Base-by-base conservation (phyloP, 2,888 invertebrate species). In the Horisme vitalbata region DNA sequence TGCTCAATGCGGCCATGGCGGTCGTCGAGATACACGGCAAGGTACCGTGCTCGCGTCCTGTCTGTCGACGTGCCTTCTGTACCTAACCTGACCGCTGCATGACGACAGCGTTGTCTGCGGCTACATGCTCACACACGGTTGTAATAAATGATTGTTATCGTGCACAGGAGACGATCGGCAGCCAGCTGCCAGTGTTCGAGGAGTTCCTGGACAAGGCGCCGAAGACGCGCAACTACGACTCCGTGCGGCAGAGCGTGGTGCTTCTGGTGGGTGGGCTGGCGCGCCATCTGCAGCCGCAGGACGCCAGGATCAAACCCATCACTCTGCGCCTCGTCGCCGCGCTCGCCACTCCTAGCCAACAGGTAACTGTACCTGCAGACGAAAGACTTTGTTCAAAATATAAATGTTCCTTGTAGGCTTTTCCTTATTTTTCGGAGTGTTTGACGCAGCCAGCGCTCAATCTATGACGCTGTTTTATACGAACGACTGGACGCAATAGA, bases 261-360 rank as follows among this genome's bases (percentile, higher is more conserved):
- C 96, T 99, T 73, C 91, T 99, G 41, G 97, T 99, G 95, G 99
- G 99, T 3, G 97, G 97, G 0, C 90, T 99, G 61, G 99, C 99
- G n/a, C 93, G 97, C 28, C 98, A 99, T 92, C 92, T 99, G 67
- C 97, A 96, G 63, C 96, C 96, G 53, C 94, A 94, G 55, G 98
- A 99, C 85, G 92, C 94, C 2, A 91, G 97, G 68, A 95, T 99
- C 62, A 95, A 96, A 71, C 98, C 99, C n/a, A 99, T 99, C 68
- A 95, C 99, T 5, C 93, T 94, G 63, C 92, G 98, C 47, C 91
- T 99, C 31, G 93, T 99, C 37, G 94, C 96, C 36, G 96, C 99
- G 0, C 90, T 99, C 3, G 96, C 96, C 21, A 99, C 99, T 24
- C 99, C 99, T 7, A 98, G 99, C 24, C 98, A 99, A 77, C 96